Conservation (phyloP, 2,113 vertebrate species). For the Sander lucioperca region DNA sequence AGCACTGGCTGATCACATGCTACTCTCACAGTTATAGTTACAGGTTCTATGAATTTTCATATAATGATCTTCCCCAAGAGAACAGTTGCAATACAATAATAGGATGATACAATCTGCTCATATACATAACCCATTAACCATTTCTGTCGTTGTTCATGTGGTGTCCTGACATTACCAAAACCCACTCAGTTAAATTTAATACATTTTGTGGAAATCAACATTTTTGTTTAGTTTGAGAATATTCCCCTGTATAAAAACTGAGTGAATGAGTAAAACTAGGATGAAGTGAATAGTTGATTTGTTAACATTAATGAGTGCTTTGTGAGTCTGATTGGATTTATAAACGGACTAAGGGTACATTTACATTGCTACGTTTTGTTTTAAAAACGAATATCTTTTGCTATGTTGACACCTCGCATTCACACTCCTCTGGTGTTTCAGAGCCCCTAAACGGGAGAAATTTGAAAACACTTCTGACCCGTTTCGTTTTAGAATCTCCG, state of each 20-base stretch:
- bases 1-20: slow-evolving; percentile 18
- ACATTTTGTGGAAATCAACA: background rate
- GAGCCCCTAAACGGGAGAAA: no score
- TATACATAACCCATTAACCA: background rate
- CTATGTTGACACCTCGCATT: no score
- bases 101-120: background rate
- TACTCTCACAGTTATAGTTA: slow-evolving; percentile 25
- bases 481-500: no score
- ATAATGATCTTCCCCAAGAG: background rate
- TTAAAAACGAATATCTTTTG: no score
- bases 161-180: background rate
- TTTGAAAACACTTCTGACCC: no score
- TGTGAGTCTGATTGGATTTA: no score
- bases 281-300: background rate
- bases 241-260: background rate
- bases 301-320: background rate
- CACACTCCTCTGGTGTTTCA: no score
- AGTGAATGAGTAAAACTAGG: background rate
- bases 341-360: no score
- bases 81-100: background rate
- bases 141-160: background rate
- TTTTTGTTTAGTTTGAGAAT: background rate
- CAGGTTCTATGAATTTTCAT: slow-evolving; percentile 9
- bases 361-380: no score
- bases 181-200: background rate